Conservation (phyloP, 2,797 vertebrate species). For the Paedocypris micromegethes region DNA sequence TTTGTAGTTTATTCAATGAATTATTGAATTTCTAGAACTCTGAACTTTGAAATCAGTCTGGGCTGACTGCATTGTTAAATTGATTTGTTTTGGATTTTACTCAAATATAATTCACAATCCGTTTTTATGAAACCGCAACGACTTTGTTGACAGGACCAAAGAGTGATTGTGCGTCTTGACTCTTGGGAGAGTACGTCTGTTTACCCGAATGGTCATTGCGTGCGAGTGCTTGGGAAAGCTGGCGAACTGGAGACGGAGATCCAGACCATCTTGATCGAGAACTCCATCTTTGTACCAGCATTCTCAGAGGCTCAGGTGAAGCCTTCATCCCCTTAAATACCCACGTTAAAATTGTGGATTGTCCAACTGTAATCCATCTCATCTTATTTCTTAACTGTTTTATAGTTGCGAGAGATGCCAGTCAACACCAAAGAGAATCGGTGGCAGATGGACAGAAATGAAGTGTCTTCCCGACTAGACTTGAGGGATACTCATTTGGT, state of each 20-base stretch:
- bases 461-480: conserved; percentile 69
- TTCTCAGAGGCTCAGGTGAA: conserved; percentile 95
- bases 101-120: no score
- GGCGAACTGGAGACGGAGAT: conserved; percentile 91
- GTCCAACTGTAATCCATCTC: background rate
- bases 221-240: conserved; percentile 83
- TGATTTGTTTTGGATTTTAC: no score
- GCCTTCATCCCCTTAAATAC: background rate
- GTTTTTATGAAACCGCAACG: background rate
- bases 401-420: conserved; percentile 88
- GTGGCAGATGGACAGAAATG: conserved; percentile 72
- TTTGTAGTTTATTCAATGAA: no score
- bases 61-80: no score
- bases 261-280: conserved; percentile 89
- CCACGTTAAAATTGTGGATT: no score
- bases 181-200: conserved; percentile 88
- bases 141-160: conserved; percentile 73
- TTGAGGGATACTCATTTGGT: conserved; percentile 79
- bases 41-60: no score
- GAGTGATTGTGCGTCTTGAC: conserved; percentile 87
- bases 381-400: conserved; percentile 1
- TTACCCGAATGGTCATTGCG: conserved; percentile 92
- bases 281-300: conserved; percentile 78
- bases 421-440: conserved; percentile 71
- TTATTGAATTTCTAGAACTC: no score